Evolutionary conservation across 2,113 vertebrate species (phyloP), one percentile per base, ranked within the genome.

Genomic region (Zeus faber): DNA sequence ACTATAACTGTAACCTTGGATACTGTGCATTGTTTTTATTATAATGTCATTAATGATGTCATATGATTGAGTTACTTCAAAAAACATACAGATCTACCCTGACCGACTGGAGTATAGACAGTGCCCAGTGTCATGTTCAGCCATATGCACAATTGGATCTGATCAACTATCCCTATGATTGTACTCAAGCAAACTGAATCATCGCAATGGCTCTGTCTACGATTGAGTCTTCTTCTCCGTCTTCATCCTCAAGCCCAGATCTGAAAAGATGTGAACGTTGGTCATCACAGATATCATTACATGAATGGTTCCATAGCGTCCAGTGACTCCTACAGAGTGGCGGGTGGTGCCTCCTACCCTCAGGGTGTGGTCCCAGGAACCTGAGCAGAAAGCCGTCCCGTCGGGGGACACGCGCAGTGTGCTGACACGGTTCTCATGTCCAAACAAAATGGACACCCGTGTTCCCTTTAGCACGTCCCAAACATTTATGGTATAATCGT

Each of bases 391-490:
- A 0, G 95, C 91, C 0, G 97, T 99, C 24, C 97, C 96, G 0
- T 99, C 97, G 0, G 96, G 95, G 20, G 97, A 99, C 1, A 99
- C 92, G 0, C 95, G 89, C 54, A 99, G 85, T 0, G 95, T 95
- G 53, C 97, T 98, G 57, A 99, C 96, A 0, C 96, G 91, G 74
- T 99, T 99, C 63, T 99, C 97, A 0, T 99, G 97, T 13, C 97
- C 97, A 46, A 99, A 98, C 58, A 99, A 83, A 40, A 98, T 98
- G 58, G 97, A 95, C 18, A 98, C 95, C 0, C 97, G 88, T 3
- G 93, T 91, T 4, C 95, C 97, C 78, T 99, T 99, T 62, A 99
- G 89, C 49, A 99, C 97, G 21, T 99, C 97, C 95, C 97, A 99
- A 45, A 98, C 95, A 0, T 99, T 99, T 63, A 99, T 98, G 73